Conservation (phyloP, 2,113 vertebrate genomes). For the Oreotragus oreotragus region DNA sequence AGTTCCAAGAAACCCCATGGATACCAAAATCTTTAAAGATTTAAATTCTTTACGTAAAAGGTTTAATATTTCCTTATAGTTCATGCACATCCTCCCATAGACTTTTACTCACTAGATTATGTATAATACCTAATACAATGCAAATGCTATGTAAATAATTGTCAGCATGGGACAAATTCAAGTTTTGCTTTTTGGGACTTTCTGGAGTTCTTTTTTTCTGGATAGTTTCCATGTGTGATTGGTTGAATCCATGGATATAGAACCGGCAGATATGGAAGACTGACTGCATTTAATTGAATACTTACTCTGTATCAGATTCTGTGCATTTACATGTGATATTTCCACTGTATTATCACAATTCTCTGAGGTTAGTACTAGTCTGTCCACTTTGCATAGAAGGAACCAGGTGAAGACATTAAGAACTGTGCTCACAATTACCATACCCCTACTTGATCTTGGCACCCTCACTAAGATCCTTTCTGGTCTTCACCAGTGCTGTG, state of each 20-base stretch:
- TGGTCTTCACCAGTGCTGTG: not conserved
- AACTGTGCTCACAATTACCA: not conserved
- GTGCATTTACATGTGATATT: not conserved
- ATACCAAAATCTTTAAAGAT: not conserved
- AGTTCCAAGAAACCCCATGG: not conserved
- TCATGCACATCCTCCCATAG: not conserved
- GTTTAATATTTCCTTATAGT: not conserved
- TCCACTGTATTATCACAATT: not conserved
- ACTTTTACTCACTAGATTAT: not conserved
- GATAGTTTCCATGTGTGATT: too few relatives aligned
- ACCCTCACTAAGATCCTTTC: too few relatives aligned
- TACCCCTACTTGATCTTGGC: not conserved
- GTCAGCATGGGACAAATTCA: not conserved
- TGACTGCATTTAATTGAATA: not conserved
- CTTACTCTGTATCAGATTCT: not conserved
- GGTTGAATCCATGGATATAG: not conserved
- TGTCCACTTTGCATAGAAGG: not conserved
- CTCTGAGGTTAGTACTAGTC: not conserved
- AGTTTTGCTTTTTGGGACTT: not conserved
- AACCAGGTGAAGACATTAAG: not conserved
- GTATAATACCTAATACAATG: not conserved
- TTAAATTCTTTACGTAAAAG: not conserved
- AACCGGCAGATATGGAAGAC: not conserved
- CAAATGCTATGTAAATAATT: not conserved
- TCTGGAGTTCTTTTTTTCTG: not conserved